A percentile compares a stretch with the other conserved stretches of the same genome.
Evolutionary conservation across 2,113 vertebrate genomes (phyloP).

Genomic region (Glaucomys volans): DNA sequence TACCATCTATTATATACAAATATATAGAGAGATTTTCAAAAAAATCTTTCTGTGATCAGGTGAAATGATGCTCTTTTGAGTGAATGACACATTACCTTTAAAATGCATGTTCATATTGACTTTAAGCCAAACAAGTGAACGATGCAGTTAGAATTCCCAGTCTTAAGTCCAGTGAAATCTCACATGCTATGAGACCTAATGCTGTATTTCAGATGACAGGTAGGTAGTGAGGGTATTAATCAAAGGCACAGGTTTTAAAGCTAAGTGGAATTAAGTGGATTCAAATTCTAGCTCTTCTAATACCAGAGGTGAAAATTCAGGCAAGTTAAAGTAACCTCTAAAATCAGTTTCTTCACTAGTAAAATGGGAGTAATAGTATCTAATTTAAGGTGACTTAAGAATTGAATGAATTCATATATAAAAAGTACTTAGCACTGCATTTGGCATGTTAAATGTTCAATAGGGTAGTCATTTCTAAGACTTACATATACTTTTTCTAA

Average conservation of each 20-base stretch:
- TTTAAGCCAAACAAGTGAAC: slow-evolving; percentile 16
- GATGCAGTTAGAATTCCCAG: not conserved
- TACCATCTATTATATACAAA: not conserved
- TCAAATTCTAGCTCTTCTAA: slow-evolving; percentile 17
- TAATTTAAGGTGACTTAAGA: not conserved
- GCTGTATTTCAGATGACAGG: slow-evolving; percentile 11
- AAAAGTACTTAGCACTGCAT: not conserved
- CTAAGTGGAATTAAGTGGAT: slow-evolving; percentile 28
- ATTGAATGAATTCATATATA: slow-evolving; percentile 1
- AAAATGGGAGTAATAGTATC: not conserved
- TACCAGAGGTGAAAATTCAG: not conserved
- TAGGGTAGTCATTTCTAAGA: not conserved
- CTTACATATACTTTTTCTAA: not conserved
- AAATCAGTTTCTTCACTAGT: slow-evolving; percentile 25
- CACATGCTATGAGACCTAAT: not conserved
- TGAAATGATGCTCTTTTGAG: slow-evolving; percentile 45
- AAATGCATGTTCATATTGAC: slow-evolving; percentile 22
- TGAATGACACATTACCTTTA: slow-evolving; percentile 30
- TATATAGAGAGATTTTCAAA: not conserved
- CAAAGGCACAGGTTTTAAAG: slow-evolving; percentile 25
- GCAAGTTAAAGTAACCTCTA: not conserved
- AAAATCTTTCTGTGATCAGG: slow-evolving; percentile 19
- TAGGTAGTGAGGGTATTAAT: not conserved
- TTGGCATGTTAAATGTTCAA: not conserved
- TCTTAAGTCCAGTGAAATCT: slow-evolving; percentile 16